These are phyloP conservation scores for Hypotaenidia okinawae DNA, from an alignment of 2,797 vertebrate species.

Conservation along the genomic window DNA sequence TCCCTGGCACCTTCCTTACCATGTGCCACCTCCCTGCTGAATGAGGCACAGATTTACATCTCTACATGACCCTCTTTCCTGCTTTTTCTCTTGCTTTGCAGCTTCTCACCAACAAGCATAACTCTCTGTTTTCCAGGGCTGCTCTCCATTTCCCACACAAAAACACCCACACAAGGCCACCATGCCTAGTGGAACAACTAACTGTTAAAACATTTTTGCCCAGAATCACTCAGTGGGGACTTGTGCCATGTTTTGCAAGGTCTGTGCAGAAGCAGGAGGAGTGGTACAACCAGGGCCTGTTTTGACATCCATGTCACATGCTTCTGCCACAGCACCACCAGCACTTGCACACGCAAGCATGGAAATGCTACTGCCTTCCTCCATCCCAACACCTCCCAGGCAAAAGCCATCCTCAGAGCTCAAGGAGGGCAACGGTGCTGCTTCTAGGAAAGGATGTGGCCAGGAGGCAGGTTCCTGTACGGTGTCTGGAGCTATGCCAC, in stretches of 20 bases:
- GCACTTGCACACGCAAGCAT: background rate
- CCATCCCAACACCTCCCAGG: background rate
- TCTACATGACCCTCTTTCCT: too few species aligned
- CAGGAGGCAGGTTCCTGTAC: rapidly evolving
- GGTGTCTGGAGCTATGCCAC: rapidly evolving
- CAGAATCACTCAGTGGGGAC: background rate
- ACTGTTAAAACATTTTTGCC: background rate
- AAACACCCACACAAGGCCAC: background rate
- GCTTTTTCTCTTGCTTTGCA: too few species aligned
- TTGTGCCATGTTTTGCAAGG: rapidly evolving
- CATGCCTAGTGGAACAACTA: background rate
- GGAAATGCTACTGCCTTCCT: background rate
- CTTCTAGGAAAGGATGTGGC: background rate
- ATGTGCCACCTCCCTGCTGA: too few species aligned
- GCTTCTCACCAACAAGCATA: too few species aligned
- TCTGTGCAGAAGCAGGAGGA: background rate
- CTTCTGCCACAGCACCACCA: background rate
- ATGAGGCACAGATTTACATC: too few species aligned
- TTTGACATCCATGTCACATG: background rate
- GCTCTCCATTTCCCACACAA: background rate
- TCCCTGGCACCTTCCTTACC: too few species aligned
- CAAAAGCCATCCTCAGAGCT: background rate
- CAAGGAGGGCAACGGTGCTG: background rate
- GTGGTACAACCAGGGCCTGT: background rate
- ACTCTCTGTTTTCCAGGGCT: too few species aligned